Base-by-base conservation (phyloP, 2,888 invertebrate species). In the Pheosia tremula region DNA sequence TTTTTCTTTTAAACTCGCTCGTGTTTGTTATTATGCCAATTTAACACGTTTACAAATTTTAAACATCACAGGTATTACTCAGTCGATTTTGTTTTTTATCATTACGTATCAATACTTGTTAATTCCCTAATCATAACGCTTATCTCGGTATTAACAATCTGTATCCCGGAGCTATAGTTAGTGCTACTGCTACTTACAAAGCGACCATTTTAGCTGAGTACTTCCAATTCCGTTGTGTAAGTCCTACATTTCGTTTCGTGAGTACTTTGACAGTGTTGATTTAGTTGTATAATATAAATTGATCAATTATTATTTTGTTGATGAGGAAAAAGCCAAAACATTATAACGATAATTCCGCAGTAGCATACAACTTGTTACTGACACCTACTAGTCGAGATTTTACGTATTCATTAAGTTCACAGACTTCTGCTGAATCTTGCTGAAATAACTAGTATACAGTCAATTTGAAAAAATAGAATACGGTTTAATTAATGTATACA, bases 211-310 rank as follows among this genome's bases (percentile, higher is more conserved):
- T 24, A 24, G 24, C 24, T 0, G 2, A 24, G 24, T 24, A 1
- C 24, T 24, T 2, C 24, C 2, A 24, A 24, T 24, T 24, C 24
- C 24, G 24, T 24, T 24, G 0, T 24, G 24, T 24, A 24, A 24
- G 24, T 24, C 24, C 24, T 24, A 24, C 0, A 41, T 41, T 41
- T 41, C 41, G 41, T 41, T 41, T 24, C 24, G 11, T n/a, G 3
- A 11, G n/a, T 41, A 66, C 62, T 73, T 73, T 65, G 70, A 67
- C 62, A 61, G 55, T 61, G 63, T 57, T 64, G 71, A 69, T 71
- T 71, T 66, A 69, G 74, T 66, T 74, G 66, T 49, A 56, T 8
- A 57, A 58, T 50, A 61, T 57, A 65, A 62, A 68, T 58, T 47
- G 57, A 49, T 66, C 66, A 74, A 74, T 66, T 37, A 62, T 24